phyloP scores from a whole-genome alignment of 92 coral and sea anemone genomes.

The Nematostella vectensis region DNA sequence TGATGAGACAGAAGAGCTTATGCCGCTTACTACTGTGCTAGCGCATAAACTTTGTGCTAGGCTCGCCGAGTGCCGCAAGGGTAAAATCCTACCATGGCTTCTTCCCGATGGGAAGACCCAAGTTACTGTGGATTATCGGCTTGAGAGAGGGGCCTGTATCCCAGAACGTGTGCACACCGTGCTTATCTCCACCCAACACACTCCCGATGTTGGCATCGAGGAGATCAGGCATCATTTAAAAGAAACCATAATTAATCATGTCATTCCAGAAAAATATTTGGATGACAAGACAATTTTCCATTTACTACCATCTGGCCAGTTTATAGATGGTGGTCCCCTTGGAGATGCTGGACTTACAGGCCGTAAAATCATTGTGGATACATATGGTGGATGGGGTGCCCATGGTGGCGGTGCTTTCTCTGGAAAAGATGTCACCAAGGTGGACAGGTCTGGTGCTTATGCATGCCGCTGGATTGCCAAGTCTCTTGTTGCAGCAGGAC shows the following conservation, averaged over 20 bases:
- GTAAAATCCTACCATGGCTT: conserved; percentile 69
- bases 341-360: conserved; percentile 85
- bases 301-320: conserved; percentile 61
- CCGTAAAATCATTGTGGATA: conserved; percentile 84
- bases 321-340: conserved; percentile 62
- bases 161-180: conserved; percentile 70
- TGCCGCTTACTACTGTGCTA: conserved; percentile 80
- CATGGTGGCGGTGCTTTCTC: conserved; percentile 94
- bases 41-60: conserved; percentile 56
- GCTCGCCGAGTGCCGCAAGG: conserved; percentile 51
- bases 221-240: conserved; percentile 59
- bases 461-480: conserved; percentile 89
- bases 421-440: conserved; percentile 82
- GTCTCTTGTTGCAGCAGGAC: conserved; percentile 82
- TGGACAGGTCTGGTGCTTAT: conserved; percentile 84
- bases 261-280: conserved; percentile 63
- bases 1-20: conserved; percentile 67
- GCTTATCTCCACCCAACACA: conserved; percentile 58
- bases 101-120: conserved; percentile 80
- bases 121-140: conserved; percentile 68
- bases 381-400: conserved; percentile 95
- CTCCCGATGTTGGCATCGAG: conserved; percentile 40
- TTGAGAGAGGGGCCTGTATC: conserved; percentile 64
- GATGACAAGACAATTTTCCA: conserved; percentile 72
- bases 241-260: conserved; percentile 44